Evolutionary conservation across 2,113 vertebrate genomes (phyloP).

Genomic region (Coracopsis vasa): DNA sequence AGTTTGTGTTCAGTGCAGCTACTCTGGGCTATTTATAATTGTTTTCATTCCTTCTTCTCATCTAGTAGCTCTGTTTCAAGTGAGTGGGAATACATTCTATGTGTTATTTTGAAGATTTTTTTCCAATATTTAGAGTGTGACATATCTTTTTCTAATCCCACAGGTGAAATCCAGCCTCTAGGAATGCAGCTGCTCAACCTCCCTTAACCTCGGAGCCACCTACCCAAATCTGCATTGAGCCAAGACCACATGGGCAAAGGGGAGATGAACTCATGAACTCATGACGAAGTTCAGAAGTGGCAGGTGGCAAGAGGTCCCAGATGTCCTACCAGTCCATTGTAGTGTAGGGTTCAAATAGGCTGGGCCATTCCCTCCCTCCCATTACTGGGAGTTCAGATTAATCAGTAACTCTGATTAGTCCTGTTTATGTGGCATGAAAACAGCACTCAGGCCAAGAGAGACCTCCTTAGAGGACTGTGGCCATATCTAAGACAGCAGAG

Average conservation of each 20-base stretch:
- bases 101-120: neutral
- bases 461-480: neutral
- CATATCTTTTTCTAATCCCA: neutral
- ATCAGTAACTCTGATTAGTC: neutral
- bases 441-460: neutral
- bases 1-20: neutral
- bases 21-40: neutral
- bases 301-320: neutral
- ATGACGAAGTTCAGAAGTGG: neutral
- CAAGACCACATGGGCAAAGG: neutral
- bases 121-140: neutral
- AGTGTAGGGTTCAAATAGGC: neutral
- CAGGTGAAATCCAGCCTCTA: neutral
- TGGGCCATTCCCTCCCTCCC: neutral
- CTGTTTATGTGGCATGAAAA: neutral
- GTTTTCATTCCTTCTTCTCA: neutral
- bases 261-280: neutral
- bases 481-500: neutral
- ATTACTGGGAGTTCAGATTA: neutral
- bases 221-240: neutral
- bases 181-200: neutral
- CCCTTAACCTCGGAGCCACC: neutral
- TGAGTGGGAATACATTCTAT: neutral
- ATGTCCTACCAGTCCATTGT: neutral
- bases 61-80: neutral